A percentile compares a stretch with the other conserved stretches of the same genome.
These are phyloP conservation scores for Pelochelys cantorii DNA, from an alignment of 2,797 vertebrate species.

Conservation along the genomic window DNA sequence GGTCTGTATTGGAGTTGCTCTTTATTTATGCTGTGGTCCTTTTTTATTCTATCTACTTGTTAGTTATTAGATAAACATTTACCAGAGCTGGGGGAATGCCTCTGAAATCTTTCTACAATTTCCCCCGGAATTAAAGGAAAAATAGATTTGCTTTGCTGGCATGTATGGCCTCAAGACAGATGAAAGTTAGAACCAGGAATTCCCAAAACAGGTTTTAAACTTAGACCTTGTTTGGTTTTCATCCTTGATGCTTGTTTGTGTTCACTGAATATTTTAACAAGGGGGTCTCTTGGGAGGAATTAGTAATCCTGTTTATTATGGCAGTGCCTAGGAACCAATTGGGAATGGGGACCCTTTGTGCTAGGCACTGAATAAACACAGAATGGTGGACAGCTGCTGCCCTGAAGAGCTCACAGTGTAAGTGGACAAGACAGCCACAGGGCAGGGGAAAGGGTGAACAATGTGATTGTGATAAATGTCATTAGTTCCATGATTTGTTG, in stretches of 20 bases:
- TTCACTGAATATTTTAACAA: background rate
- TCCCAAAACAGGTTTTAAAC: background rate
- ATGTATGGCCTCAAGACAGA: background rate
- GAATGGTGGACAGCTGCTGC: too few relatives aligned
- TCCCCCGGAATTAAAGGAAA: background rate
- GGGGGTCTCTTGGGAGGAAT: background rate
- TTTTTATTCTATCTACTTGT: background rate
- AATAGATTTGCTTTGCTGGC: background rate
- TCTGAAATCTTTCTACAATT: background rate
- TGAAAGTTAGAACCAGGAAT: accelerated
- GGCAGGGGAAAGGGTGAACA: background rate
- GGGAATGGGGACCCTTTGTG: background rate
- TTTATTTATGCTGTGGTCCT: background rate
- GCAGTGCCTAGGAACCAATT: background rate
- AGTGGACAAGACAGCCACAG: background rate
- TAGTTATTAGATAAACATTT: background rate
- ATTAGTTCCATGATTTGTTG: too few relatives aligned
- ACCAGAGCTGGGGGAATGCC: background rate
- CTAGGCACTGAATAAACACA: background rate
- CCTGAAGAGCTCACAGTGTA: background rate
- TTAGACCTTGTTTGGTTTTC: background rate
- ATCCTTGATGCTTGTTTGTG: background rate
- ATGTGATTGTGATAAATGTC: background rate
- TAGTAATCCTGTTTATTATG: background rate
- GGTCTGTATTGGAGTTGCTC: background rate